Evolutionary conservation across 2,113 vertebrate genomes (phyloP).

Genomic region (Rostratula benghalensis): DNA sequence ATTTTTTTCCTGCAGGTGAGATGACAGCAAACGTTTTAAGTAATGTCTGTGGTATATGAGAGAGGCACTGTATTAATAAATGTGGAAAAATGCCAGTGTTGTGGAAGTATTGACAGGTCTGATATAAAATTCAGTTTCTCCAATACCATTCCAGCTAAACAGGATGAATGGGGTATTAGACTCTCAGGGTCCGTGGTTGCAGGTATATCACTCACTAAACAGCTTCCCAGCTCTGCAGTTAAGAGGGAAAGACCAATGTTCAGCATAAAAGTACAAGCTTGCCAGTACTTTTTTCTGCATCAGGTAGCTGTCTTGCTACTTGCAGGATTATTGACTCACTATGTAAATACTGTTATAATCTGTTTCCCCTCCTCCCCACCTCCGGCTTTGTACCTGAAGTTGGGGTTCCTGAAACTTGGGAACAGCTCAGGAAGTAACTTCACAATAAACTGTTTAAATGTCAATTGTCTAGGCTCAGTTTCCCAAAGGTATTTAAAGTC

Average conservation of each 20-base stretch:
- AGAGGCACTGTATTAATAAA: neutral
- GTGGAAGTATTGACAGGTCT: constrained; percentile 13
- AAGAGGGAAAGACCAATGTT: neutral
- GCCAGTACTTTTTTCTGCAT: neutral
- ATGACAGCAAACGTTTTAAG: neutral
- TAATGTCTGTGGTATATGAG: neutral
- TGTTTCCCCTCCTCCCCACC: neutral
- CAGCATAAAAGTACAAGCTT: neutral
- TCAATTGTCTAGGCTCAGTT: neutral
- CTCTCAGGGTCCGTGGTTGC: neutral
- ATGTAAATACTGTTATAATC: neutral
- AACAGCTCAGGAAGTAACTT: neutral
- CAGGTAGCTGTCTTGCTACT: neutral
- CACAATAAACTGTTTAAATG: neutral
- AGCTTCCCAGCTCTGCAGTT: neutral
- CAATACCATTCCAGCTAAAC: neutral
- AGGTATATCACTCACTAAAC: neutral
- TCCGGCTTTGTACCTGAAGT: neutral
- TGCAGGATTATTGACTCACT: neutral
- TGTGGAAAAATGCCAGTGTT: neutral
- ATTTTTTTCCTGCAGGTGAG: neutral
- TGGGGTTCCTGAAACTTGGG: neutral
- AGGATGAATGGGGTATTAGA: neutral
- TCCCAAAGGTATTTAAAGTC: neutral
- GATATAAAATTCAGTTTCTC: constrained; percentile 30